A percentile compares a stretch with the other conserved stretches of the same genome.
phyloP scores from a whole-genome alignment of 2,888 invertebrate genomes.

The Tanypteryx hageni region DNA sequence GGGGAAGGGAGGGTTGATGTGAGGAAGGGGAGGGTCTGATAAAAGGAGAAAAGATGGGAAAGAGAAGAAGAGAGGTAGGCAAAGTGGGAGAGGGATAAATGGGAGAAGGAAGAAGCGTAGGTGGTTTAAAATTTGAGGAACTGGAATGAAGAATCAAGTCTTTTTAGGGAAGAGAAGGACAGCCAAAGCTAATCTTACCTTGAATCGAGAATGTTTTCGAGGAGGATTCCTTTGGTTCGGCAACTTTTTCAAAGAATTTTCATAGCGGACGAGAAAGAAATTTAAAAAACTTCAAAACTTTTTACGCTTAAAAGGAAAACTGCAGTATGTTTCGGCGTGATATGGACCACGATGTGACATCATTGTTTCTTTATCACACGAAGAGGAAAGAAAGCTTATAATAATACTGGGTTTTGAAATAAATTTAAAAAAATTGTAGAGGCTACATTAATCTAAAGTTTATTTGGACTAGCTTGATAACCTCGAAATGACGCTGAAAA shows the following conservation, averaged over 20 bases:
- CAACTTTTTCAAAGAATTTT: neutral
- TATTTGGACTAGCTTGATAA: no score
- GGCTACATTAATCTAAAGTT: no score
- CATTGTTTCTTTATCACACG: no score
- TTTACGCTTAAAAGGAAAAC: no score
- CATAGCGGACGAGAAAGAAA: no score
- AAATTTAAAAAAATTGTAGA: no score
- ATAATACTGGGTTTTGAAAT: no score
- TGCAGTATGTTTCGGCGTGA: no score
- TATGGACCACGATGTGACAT: no score
- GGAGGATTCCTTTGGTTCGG: neutral
- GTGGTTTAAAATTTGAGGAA: slow-evolving; percentile 28
- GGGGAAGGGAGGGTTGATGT: neutral
- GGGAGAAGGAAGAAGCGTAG: slow-evolving; percentile 17
- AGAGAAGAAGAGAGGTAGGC: slow-evolving; percentile 1
- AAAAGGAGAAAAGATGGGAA: neutral
- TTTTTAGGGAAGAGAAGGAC: slow-evolving; percentile 6
- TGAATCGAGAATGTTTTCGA: neutral
- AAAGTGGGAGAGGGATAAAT: slow-evolving; percentile 7
- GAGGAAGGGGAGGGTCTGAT: slow-evolving; percentile 25
- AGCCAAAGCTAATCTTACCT: slow-evolving; percentile 14
- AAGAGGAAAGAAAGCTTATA: no score
- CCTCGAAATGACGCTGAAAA: neutral
- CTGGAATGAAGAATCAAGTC: slow-evolving; percentile 19
- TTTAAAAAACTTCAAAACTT: no score